Conservation (phyloP, 2,888 invertebrate genomes). For the Phrixothrix hirtus region DNA sequence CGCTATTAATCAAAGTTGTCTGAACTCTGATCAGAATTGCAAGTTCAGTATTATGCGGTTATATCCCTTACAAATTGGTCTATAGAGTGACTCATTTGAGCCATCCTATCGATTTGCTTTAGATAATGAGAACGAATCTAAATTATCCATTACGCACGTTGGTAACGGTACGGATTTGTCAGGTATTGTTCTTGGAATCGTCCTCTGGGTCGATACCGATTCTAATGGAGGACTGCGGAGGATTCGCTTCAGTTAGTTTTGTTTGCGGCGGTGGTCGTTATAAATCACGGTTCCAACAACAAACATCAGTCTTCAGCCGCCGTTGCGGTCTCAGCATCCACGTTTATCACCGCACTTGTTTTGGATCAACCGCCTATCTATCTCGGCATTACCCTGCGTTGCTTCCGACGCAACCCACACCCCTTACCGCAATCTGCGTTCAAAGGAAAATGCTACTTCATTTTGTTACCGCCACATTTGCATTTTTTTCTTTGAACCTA, state of each 20-base stretch:
- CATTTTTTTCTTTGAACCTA: conserved; percentile 13
- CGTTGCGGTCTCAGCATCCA: conserved; percentile 52
- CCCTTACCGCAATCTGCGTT: conserved; percentile 27
- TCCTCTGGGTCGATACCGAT: conserved; percentile 33
- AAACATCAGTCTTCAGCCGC: conserved; percentile 53
- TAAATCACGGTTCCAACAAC: conserved; percentile 55
- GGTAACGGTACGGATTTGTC: not conserved
- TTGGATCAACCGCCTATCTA: conserved; percentile 54
- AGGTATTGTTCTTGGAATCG: conserved; percentile 3
- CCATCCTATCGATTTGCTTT: no score
- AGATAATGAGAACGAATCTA: no score
- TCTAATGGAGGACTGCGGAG: conserved; percentile 34
- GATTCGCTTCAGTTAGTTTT: conserved; percentile 39
- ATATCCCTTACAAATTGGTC: conserved; percentile 20
- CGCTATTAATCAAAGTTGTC: conserved; percentile 39
- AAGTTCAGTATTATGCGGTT: conserved; percentile 24
- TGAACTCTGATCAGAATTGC: conserved; percentile 34
- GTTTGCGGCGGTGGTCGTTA: conserved; percentile 51
- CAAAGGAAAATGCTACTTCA: conserved; percentile 29
- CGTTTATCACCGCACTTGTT: conserved; percentile 56
- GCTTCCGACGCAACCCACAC: conserved; percentile 28
- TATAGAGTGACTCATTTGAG: conserved; percentile 22
- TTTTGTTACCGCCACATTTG: conserved; percentile 29
- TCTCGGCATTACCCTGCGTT: conserved; percentile 42
- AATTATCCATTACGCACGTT: no score